Base-by-base conservation (phyloP, 2,113 vertebrate species). In the Nothoprocta perdicaria region DNA sequence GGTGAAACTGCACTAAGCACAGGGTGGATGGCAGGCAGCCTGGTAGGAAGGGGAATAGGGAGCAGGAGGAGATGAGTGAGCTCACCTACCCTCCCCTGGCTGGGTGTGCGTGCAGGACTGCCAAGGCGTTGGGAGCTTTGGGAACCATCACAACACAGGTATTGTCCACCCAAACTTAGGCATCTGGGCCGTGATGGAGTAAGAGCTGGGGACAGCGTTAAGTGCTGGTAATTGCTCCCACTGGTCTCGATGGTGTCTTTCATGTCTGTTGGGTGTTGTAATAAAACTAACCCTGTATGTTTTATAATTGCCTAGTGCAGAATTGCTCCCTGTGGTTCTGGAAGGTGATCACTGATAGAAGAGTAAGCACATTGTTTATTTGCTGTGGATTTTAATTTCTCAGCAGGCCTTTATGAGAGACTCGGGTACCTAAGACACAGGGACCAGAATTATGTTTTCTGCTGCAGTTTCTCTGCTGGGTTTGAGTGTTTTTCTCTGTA, bases 301-400 rank as follows among this genome's bases (percentile, higher is more conserved):
- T 8, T 72, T 50, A 52, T 22, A 75, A 14, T 5, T 18, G 38
- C 12, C 2, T 0, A 0, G 0, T 23, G 61, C 17, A 53, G n/a
- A 68, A 92, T 69, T 81, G 2, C 17, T 93, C 48, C 55, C 58
- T 66, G 41, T 58, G 58, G 43, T 35, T 53, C 7, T 52, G 84
- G 52, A 0, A 0, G 1, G 27, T 38, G 52, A 27, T n/a, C 81
- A 46, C 35, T 57, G 27, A 31, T 18, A 57, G 53, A 57, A 57
- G 27, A 84, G 52, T 53, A 4, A 1, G 71, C 23, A 63, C 35
- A 22, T 23, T 22, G 45, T 22, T 23, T 27, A 9, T 1, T n/a
- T 58, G 50, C 67, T 69, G 31, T 58, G 67, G n/a, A 27, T 73
- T 89, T 82, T 41, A 26, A 50, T n/a, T 71, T 87, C 48, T 6